Evolutionary conservation across 2,888 invertebrate species (phyloP), one percentile per base, ranked within the genome.

Genomic region (Zhengitettix transpicula): DNA sequence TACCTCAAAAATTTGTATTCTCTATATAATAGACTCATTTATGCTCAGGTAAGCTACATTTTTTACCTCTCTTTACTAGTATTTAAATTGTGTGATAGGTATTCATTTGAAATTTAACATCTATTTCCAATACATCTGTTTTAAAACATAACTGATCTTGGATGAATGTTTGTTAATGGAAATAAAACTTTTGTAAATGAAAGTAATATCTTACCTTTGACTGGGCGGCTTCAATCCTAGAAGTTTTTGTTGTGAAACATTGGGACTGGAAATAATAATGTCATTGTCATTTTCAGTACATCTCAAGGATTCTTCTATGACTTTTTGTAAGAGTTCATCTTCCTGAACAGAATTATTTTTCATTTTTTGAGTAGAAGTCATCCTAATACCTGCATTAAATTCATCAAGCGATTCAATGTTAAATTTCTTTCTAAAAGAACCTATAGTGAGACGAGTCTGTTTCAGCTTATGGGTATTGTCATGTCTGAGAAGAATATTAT

Each of bases 381-480:
- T 40, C 28, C 60, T 53, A 9, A 52, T 51, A 1, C 61, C 58
- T 40, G 54, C 58, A 44, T 58, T 58, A 51, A 61, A 61, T 15
- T 55, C 58, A 55, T 55, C n/a, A 17, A 58, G 47, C 15, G 51
- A 55, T 47, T 52, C 52, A 12, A 61, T 16, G 52, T 61, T 58
- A 9, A 42, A 16, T 12, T n/a, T 56, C 44, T 54, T 53, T 15
- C 28, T n/a, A 44, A 40, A 44, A 42, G n/a, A 28, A 9, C 16
- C 52, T 10, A 60, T 7, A 12, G 42, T n/a, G 8, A 60, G 44
- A 1, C 14, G 51, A 16, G 60, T 60, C 44, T 60, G 60, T 16
- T 60, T 60, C 28, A 60, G 52, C 11, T 57, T 60, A 15, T 55
- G 47, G 40, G 40, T 28, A 3, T 14, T 17, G 8, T 14, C 54